phyloP scores from a whole-genome alignment of 2,888 invertebrate species.

The Seira ritae region DNA sequence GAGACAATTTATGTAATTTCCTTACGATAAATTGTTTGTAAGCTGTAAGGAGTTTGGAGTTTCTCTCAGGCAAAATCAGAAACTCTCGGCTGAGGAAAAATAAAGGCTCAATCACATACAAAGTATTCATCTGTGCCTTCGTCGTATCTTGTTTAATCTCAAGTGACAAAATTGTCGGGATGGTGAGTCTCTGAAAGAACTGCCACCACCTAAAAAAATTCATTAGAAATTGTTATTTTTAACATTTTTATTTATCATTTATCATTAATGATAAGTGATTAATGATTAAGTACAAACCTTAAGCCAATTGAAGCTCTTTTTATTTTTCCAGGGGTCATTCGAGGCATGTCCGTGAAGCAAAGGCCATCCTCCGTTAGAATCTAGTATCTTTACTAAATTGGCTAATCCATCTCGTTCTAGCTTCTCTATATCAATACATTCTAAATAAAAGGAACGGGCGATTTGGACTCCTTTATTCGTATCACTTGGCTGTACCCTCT shows the following conservation, averaged over 20 bases:
- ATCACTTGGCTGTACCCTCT: slow-evolving; percentile 7
- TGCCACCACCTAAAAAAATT: not conserved
- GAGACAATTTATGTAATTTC: too few relatives aligned
- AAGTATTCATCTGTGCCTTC: slow-evolving; percentile 36
- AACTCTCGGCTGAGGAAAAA: slow-evolving; percentile 63
- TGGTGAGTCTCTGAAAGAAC: slow-evolving; percentile 48
- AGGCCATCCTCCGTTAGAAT: slow-evolving; percentile 92
- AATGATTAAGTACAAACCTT: too few relatives aligned
- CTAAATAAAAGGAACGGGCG: slow-evolving; percentile 33
- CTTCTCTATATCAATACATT: slow-evolving; percentile 77
- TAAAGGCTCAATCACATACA: slow-evolving; percentile 61
- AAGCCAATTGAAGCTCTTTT: slow-evolving; percentile 74
- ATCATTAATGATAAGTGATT: too few relatives aligned
- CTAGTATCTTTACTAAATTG: slow-evolving; percentile 83
- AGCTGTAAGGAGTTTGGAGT: slow-evolving; percentile 51
- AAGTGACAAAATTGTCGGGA: slow-evolving; percentile 46
- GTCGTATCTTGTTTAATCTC: slow-evolving; percentile 64
- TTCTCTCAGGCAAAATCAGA: slow-evolving; percentile 48
- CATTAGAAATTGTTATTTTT: not conserved
- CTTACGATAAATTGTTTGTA: slow-evolving; percentile 55
- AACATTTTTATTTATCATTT: not conserved
- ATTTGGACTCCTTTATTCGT: slow-evolving; percentile 32
- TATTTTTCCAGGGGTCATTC: slow-evolving; percentile 80
- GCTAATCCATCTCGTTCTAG: slow-evolving; percentile 83
- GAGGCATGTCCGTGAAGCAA: slow-evolving; percentile 79